Evolutionary conservation across 2,113 vertebrate species (phyloP).

Genomic region (Paralichthys olivaceus): DNA sequence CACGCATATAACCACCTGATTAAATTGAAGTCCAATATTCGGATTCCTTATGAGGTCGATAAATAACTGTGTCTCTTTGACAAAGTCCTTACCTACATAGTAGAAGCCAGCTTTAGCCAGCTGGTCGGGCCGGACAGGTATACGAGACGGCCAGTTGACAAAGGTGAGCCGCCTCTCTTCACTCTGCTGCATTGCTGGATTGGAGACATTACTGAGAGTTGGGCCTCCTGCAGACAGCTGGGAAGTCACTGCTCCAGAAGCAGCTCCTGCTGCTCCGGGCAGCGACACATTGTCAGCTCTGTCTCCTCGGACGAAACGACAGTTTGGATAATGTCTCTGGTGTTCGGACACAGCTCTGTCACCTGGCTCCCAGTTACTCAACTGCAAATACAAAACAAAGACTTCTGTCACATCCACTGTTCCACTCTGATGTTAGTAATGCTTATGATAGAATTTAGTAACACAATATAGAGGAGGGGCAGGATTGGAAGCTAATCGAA

Average conservation of each 20-base stretch:
- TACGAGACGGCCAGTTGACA: slow-evolving; percentile 90
- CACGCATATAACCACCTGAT: too few relatives aligned
- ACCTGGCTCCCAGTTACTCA: slow-evolving; percentile 97
- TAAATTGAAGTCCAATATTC: not conserved
- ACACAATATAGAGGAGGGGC: not conserved
- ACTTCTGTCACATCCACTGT: not conserved
- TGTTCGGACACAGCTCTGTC: slow-evolving; percentile 94
- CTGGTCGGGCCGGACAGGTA: slow-evolving; percentile 92
- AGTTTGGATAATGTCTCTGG: slow-evolving; percentile 93
- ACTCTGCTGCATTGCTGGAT: slow-evolving; percentile 92
- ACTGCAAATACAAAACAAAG: slow-evolving; percentile 59
- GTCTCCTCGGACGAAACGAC: slow-evolving; percentile 89
- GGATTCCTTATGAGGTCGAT: not conserved
- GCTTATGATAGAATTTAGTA: not conserved
- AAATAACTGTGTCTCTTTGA: not conserved
- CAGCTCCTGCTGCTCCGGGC: slow-evolving; percentile 58
- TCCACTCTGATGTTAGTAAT: not conserved
- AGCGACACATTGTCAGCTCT: slow-evolving; percentile 81
- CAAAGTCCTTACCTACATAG: slow-evolving; percentile 89
- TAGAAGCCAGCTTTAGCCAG: slow-evolving; percentile 97
- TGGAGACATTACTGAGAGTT: slow-evolving; percentile 88
- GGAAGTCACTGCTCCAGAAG: slow-evolving; percentile 22
- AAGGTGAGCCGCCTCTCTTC: slow-evolving; percentile 91
- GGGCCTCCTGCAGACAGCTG: slow-evolving; percentile 56
- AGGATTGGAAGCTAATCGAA: not conserved